phyloP scores from a whole-genome alignment of 2,113 vertebrate species.

The Grammomys surdaster region DNA sequence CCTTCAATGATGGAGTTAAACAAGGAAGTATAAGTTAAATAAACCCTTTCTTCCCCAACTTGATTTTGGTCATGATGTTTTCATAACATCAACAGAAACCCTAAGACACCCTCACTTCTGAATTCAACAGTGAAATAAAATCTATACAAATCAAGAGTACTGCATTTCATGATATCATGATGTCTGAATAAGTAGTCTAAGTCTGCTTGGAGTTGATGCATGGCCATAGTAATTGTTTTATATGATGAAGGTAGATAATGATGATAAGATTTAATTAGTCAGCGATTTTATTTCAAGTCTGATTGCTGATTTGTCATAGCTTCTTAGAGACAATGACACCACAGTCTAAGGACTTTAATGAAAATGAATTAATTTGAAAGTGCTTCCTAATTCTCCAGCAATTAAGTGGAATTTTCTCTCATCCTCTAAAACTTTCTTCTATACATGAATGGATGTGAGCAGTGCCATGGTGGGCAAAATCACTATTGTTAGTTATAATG shows the following conservation, averaged over 20 bases:
- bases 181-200: conserved; percentile 55
- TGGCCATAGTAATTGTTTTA: conserved; percentile 59
- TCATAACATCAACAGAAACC: not conserved
- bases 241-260: conserved; percentile 62
- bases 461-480: conserved; percentile 74
- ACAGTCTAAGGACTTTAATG: conserved; percentile 71
- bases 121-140: conserved; percentile 46
- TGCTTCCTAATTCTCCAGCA: conserved; percentile 69
- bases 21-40: not conserved
- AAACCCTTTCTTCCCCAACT: not conserved
- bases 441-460: conserved; percentile 60
- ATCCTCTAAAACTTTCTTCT: conserved; percentile 76
- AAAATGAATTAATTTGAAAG: conserved; percentile 78
- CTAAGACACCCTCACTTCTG: not conserved
- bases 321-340: conserved; percentile 58
- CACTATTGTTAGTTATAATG: conserved; percentile 77
- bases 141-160: not conserved
- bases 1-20: not conserved
- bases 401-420: conserved; percentile 76
- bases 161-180: not conserved
- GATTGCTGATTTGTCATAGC: conserved; percentile 75
- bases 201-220: not conserved
- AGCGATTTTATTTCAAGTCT: conserved; percentile 74
- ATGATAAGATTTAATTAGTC: conserved; percentile 73
- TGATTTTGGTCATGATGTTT: not conserved